A percentile compares a stretch with the other conserved stretches of the same genome.
Evolutionary conservation across 1,140 invertebrate genomes (phyloP).

Genomic region (Aradophagus sp.): DNA sequence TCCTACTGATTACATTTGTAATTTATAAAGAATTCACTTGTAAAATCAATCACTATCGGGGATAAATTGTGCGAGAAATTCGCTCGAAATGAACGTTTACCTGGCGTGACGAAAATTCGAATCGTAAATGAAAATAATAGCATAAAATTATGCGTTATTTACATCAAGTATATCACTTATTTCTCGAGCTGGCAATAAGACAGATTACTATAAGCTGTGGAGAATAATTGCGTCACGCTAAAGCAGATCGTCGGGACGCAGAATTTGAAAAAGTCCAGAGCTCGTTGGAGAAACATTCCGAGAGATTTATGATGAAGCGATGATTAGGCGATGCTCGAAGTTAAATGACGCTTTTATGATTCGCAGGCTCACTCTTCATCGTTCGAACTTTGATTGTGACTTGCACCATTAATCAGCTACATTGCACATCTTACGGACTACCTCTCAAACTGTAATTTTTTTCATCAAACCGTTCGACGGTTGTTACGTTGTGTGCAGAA

Average conservation of each 20-base stretch:
- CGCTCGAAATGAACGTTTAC: too few species aligned
- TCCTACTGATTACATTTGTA: too few species aligned
- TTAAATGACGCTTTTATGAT: conserved; percentile 59
- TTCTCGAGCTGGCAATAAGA: conserved; percentile 52
- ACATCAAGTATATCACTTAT: conserved; percentile 52
- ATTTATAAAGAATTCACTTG: too few species aligned
- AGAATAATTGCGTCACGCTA: conserved; percentile 55
- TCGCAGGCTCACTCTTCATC: conserved; percentile 48
- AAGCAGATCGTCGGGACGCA: conserved; percentile 39
- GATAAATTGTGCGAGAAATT: too few species aligned
- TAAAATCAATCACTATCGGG: too few species aligned
- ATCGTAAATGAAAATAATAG: conserved; percentile 37
- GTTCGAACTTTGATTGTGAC: conserved; percentile 52
- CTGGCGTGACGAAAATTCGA: not conserved
- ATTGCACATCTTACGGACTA: conserved; percentile 56
- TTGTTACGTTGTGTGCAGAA: conserved; percentile 38
- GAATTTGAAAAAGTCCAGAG: conserved; percentile 47
- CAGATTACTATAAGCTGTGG: conserved; percentile 53
- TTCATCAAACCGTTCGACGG: conserved; percentile 43
- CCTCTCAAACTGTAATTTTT: conserved; percentile 32
- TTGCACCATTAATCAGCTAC: conserved; percentile 57
- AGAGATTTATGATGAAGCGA: conserved; percentile 57
- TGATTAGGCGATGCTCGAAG: conserved; percentile 56
- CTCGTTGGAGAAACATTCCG: conserved; percentile 43
- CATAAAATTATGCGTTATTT: conserved; percentile 44